Conservation (phyloP, 2,113 vertebrate species). For the Sapayoa aenigma region DNA sequence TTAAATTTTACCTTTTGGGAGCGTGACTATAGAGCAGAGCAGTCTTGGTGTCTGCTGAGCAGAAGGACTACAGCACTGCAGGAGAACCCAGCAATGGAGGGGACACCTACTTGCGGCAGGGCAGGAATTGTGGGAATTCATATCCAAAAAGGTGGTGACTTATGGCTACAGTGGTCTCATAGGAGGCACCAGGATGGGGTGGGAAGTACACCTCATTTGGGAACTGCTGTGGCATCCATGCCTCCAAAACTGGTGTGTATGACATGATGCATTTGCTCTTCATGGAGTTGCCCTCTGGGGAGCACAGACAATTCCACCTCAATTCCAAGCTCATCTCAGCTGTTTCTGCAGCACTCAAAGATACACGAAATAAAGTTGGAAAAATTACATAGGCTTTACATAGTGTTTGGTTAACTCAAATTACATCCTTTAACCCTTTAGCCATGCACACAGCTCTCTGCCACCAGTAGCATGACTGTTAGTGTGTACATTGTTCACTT, state of each 20-base stretch:
- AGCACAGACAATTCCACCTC: not conserved
- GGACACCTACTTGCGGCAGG: not conserved
- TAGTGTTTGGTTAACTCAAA: not conserved
- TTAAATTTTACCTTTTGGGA: not conserved
- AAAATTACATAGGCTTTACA: not conserved
- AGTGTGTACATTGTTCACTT: not conserved
- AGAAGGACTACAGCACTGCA: rapidly evolving
- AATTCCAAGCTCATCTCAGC: not conserved
- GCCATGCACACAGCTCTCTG: not conserved
- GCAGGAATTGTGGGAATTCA: not conserved
- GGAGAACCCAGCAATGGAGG: not conserved
- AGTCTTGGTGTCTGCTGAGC: not conserved
- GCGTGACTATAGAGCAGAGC: rapidly evolving
- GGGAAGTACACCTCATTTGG: not conserved
- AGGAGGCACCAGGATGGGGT: not conserved
- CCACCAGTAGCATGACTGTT: not conserved
- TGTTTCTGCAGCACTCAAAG: not conserved
- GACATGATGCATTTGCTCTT: not conserved
- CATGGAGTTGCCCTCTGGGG: no score
- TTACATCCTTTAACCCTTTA: not conserved
- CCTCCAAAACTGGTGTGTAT: not conserved
- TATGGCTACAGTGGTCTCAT: rapidly evolving
- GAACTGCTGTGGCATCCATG: not conserved
- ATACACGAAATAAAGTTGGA: not conserved
- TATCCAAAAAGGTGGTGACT: not conserved